A percentile compares a stretch with the other conserved stretches of the same genome.
Conservation (phyloP, 2,888 invertebrate genomes). For the Sarcophaga rosellei region DNA sequence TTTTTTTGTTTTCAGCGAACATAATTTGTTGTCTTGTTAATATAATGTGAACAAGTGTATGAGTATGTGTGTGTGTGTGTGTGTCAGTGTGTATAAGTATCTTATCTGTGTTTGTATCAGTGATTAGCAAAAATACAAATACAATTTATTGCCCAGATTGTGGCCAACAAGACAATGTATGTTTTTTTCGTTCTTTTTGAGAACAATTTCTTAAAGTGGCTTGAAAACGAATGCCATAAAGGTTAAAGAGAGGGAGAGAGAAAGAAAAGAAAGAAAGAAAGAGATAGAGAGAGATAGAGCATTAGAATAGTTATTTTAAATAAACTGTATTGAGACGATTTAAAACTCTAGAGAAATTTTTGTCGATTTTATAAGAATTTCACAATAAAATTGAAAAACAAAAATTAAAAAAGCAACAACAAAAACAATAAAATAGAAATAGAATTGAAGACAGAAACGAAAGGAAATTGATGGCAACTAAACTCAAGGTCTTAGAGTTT, state of each 20-base stretch:
- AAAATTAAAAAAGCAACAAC: not conserved
- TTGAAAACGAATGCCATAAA: not conserved
- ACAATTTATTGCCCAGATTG: conserved; percentile 43
- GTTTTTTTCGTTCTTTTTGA: not conserved
- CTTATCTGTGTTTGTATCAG: not conserved
- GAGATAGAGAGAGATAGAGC: not conserved
- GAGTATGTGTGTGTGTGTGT: not conserved
- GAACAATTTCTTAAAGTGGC: conserved; percentile 7
- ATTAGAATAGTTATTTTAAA: not conserved
- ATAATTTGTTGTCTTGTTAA: not conserved
- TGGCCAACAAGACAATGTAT: conserved; percentile 1
- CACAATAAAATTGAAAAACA: not conserved
- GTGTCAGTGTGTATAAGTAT: not conserved
- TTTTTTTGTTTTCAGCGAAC: not conserved
- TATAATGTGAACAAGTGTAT: not conserved
- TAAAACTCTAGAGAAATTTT: conserved; percentile 25
- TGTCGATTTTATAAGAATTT: conserved; percentile 21
- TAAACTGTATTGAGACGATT: conserved; percentile 14
- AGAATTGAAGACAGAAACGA: no score
- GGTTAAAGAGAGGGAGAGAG: not conserved
- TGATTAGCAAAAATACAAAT: conserved; percentile 24
- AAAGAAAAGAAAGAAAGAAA: not conserved
- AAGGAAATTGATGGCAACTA: not conserved
- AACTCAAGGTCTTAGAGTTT: conserved; percentile 1
- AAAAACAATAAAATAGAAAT: not conserved